Conservation (phyloP, 1,140 invertebrate genomes). For the Cherax quadricarinatus region DNA sequence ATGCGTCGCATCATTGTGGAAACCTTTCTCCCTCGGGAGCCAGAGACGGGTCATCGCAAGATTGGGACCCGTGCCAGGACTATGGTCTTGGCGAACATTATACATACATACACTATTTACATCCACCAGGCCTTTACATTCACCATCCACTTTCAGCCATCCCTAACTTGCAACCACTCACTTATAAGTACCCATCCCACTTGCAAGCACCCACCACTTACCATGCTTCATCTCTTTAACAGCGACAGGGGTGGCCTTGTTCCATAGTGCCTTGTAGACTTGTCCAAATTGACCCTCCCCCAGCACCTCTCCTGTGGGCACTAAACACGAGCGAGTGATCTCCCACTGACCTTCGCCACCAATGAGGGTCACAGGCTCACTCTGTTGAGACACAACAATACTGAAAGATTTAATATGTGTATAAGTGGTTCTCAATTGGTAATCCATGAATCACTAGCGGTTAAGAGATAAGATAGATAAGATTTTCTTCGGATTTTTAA, state of each 20-base stretch:
- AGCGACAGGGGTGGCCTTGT: not conserved
- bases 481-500: too few species aligned
- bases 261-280: not conserved
- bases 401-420: too few species aligned
- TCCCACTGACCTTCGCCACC: not conserved
- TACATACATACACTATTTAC: not conserved
- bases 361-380: too few species aligned
- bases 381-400: too few species aligned
- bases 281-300: not conserved
- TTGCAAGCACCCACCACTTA: not conserved
- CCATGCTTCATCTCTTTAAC: slow-evolving; percentile 8
- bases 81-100: too few species aligned
- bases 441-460: too few species aligned
- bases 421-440: too few species aligned
- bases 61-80: too few species aligned
- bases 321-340: not conserved
- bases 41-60: too few species aligned
- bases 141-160: not conserved
- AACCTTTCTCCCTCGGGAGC: too few species aligned
- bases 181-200: not conserved
- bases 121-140: not conserved
- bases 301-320: not conserved
- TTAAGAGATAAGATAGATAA: too few species aligned
- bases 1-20: too few species aligned
- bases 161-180: not conserved